phyloP scores from a whole-genome alignment of 1,140 invertebrate species.

The Trichonephila inaurata region DNA sequence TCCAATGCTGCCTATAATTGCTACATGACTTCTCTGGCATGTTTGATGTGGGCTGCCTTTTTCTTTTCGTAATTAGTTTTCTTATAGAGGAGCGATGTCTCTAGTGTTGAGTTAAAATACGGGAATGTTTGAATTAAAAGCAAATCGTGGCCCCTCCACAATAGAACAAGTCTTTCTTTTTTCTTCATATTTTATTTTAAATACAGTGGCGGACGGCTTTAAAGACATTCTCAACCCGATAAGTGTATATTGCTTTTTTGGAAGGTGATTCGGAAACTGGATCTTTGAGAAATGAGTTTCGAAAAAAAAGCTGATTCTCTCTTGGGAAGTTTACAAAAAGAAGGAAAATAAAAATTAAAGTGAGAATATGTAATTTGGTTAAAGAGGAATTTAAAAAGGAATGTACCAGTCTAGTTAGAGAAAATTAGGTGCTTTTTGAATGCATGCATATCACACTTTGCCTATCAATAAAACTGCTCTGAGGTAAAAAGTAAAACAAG shows the following conservation, averaged over 20 bases:
- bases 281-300: not conserved
- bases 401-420: too few species aligned
- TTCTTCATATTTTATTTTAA: not conserved
- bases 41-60: not conserved
- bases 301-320: too few species aligned
- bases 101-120: conserved; percentile 22
- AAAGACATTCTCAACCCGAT: not conserved
- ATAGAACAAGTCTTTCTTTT: not conserved
- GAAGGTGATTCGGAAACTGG: not conserved
- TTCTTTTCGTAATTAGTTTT: conserved; percentile 35
- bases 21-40: conserved; percentile 26
- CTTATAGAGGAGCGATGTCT: conserved; percentile 16
- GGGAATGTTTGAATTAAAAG: conserved; percentile 10
- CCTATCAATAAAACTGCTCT: too few species aligned
- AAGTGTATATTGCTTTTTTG: conserved; percentile 15
- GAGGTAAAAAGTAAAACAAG: too few species aligned
- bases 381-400: too few species aligned
- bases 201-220: not conserved
- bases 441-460: too few species aligned
- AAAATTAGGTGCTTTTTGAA: too few species aligned
- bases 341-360: too few species aligned
- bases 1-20: conserved; percentile 37
- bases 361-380: too few species aligned
- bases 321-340: too few species aligned
- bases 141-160: not conserved